These are phyloP conservation scores for Theristicus caerulescens DNA, from an alignment of 2,113 vertebrate genomes.

Conservation along the genomic window DNA sequence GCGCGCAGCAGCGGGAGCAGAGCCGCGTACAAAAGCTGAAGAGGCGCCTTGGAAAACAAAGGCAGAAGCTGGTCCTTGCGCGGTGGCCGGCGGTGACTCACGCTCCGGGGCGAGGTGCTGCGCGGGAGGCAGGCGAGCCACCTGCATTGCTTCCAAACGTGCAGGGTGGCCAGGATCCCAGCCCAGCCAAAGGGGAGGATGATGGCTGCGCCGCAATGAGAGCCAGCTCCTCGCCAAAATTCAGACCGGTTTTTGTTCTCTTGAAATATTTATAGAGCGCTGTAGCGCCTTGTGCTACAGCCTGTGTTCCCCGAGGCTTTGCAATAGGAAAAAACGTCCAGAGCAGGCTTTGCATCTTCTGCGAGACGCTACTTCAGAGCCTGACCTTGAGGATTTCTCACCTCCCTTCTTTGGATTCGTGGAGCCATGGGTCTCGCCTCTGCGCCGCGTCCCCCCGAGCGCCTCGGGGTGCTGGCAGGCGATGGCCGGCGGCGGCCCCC, in stretches of 20 bases:
- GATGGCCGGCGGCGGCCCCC: background rate
- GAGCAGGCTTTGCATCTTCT: conserved; percentile 35
- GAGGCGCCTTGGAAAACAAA: background rate
- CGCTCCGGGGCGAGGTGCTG: background rate
- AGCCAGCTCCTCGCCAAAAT: background rate
- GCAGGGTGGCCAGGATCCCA: conserved; percentile 9
- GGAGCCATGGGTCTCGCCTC: background rate
- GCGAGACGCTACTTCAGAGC: background rate
- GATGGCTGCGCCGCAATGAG: background rate
- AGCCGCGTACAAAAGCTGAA: background rate
- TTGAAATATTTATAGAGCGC: background rate
- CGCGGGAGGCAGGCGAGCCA: background rate
- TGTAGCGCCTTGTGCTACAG: background rate
- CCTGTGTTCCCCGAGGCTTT: conserved; percentile 18
- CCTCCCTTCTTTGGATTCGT: background rate
- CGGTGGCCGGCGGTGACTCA: background rate
- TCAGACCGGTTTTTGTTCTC: background rate
- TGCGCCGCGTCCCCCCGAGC: fast-evolving
- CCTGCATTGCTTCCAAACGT: background rate
- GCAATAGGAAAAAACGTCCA: conserved; percentile 19
- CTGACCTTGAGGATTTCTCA: background rate
- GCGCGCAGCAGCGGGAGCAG: background rate
- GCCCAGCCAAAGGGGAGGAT: background rate
- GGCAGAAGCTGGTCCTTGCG: background rate
- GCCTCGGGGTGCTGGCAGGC: background rate